Evolutionary conservation across 2,797 vertebrate species (phyloP).

Genomic region (Sandelia bainsii): DNA sequence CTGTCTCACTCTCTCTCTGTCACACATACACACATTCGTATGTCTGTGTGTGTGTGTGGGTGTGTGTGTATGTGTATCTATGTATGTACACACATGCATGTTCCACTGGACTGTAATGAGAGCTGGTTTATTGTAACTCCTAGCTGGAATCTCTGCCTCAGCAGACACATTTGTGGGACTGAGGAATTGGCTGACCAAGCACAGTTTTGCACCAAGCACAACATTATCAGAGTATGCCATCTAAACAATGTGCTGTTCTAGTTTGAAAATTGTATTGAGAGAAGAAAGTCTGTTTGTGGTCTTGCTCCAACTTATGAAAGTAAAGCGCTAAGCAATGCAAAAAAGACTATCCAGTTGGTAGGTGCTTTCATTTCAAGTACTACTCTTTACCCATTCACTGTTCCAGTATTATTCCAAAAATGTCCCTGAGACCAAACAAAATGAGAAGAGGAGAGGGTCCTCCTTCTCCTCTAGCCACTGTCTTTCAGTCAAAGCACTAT

Average conservation of each 20-base stretch:
- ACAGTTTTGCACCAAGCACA: conserved; percentile 62
- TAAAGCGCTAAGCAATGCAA: conserved; percentile 30
- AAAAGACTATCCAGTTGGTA: conserved; percentile 22
- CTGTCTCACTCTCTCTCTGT: conserved; percentile 27
- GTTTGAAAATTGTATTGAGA: conserved; percentile 46
- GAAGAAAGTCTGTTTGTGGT: conserved; percentile 1
- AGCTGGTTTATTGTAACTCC: conserved; percentile 58
- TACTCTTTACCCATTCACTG: conserved; percentile 15
- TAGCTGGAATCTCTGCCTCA: conserved; percentile 66
- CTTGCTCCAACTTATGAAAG: not conserved
- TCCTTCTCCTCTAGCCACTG: conserved; percentile 52
- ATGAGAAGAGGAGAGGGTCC: conserved; percentile 54
- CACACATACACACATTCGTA: conserved; percentile 15
- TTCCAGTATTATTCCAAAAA: conserved; percentile 30
- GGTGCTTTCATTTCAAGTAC: conserved; percentile 31
- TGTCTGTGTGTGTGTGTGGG: not conserved
- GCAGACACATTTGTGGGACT: conserved; percentile 64
- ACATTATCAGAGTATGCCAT: conserved; percentile 67
- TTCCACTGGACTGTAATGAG: conserved; percentile 56
- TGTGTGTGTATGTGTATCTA: not conserved
- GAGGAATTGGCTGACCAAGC: conserved; percentile 72
- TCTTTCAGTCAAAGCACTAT: conserved; percentile 67
- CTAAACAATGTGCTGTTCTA: conserved; percentile 53
- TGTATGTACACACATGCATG: conserved; percentile 7
- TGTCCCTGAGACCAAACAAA: conserved; percentile 52